These are phyloP conservation scores for Stictonetta naevosa DNA, from an alignment of 2,113 vertebrate genomes.

Conservation along the genomic window DNA sequence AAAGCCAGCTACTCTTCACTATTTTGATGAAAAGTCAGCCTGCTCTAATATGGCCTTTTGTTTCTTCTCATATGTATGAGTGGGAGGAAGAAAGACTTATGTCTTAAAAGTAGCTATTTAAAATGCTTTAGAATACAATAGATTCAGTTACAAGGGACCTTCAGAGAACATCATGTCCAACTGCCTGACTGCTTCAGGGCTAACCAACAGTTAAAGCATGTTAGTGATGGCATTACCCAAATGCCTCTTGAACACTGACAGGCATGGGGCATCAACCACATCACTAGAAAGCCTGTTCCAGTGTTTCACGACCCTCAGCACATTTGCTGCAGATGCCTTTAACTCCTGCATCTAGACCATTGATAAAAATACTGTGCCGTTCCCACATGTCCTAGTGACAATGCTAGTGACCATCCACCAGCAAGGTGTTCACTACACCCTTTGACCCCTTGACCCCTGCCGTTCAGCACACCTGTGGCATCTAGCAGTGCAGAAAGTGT, in stretches of 20 bases:
- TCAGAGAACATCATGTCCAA: too few species aligned
- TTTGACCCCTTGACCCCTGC: not conserved
- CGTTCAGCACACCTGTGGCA: not conserved
- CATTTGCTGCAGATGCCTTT: not conserved
- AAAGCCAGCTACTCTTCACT: not conserved
- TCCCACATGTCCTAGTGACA: not conserved
- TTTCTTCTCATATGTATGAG: not conserved
- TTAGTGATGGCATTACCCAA: too few species aligned
- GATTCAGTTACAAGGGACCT: too few species aligned
- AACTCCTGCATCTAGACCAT: not conserved
- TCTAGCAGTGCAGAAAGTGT: not conserved
- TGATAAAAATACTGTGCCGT: not conserved
- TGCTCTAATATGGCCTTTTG: not conserved
- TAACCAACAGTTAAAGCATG: too few species aligned
- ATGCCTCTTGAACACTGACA: too few species aligned
- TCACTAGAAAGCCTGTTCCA: too few species aligned
- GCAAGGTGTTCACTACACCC: not conserved
- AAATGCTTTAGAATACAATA: not conserved
- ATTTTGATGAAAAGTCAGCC: not conserved
- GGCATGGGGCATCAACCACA: too few species aligned
- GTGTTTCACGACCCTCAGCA: too few species aligned
- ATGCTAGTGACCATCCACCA: not conserved
- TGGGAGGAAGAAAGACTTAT: not conserved
- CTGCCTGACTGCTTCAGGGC: too few species aligned
- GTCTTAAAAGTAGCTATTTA: not conserved